A percentile compares a stretch with the other conserved stretches of the same genome.
phyloP scores from a whole-genome alignment of 2,113 vertebrate genomes.

The Argyrosomus japonicus region DNA sequence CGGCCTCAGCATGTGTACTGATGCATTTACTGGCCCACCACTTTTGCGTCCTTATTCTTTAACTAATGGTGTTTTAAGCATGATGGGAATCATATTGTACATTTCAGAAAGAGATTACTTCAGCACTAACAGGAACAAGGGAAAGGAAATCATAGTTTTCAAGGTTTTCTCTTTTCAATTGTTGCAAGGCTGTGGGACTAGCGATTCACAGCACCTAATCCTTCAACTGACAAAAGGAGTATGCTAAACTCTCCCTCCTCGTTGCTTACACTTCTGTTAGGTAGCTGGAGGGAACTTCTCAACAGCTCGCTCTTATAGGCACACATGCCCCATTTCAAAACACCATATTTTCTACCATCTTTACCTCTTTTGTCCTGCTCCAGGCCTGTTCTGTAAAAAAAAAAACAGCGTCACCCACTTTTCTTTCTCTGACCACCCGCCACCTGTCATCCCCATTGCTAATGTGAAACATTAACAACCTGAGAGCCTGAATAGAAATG shows the following conservation, averaged over 20 bases:
- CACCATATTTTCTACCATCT: constrained; percentile 72
- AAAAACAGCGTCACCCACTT: constrained; percentile 19
- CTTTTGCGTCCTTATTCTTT: constrained; percentile 6
- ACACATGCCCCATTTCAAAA: constrained; percentile 69
- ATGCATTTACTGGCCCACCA: neutral
- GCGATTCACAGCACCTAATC: constrained; percentile 62
- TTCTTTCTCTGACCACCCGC: constrained; percentile 46
- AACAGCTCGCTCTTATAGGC: constrained; percentile 54
- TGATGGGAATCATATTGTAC: constrained; percentile 21
- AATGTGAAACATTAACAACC: constrained; percentile 75
- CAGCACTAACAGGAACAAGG: constrained; percentile 24
- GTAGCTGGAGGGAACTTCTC: constrained; percentile 71
- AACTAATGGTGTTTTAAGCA: neutral
- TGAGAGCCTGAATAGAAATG: constrained; percentile 51
- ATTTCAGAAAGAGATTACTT: constrained; percentile 48
- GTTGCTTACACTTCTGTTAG: constrained; percentile 60
- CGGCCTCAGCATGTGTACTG: constrained; percentile 10
- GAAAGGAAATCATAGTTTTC: constrained; percentile 28
- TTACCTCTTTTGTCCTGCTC: constrained; percentile 71
- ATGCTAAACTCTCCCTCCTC: constrained; percentile 57
- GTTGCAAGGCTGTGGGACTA: constrained; percentile 35
- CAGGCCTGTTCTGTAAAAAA: constrained; percentile 21
- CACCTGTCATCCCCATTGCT: constrained; percentile 68
- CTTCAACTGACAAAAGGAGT: constrained; percentile 62
- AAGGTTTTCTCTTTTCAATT: constrained; percentile 49